These are phyloP conservation scores for Halichoeres trimaculatus DNA, from an alignment of 2,113 vertebrate species.

Conservation along the genomic window DNA sequence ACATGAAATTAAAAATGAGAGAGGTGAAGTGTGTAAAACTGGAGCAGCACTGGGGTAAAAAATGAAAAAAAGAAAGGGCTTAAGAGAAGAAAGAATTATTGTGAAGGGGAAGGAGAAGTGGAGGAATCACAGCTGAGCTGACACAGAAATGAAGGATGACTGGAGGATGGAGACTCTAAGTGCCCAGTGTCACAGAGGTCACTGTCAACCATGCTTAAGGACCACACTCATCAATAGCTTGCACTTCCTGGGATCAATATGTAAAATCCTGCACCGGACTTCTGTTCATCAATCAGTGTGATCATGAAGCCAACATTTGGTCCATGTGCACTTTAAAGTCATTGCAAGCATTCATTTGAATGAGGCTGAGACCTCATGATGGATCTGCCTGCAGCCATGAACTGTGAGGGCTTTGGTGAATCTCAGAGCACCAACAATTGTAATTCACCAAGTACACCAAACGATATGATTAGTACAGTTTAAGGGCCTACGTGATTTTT, in stretches of 20 bases:
- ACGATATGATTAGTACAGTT: too few species aligned
- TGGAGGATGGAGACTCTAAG: neutral
- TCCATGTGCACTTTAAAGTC: neutral
- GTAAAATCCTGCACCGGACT: conserved; percentile 17
- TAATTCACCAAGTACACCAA: too few species aligned
- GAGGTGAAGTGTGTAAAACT: neutral
- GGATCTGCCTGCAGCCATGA: too few species aligned
- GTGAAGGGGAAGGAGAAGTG: neutral
- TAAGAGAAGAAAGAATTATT: neutral
- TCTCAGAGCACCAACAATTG: too few species aligned
- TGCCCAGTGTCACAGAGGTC: conserved; percentile 17
- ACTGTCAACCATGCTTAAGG: conserved; percentile 20
- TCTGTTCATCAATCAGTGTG: conserved; percentile 32
- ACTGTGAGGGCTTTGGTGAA: too few species aligned
- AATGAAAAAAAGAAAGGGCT: neutral
- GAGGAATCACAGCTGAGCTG: conserved; percentile 3
- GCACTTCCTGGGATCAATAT: conserved; percentile 48
- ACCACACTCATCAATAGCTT: conserved; percentile 26
- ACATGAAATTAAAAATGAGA: conserved; percentile 26
- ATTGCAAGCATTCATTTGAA: neutral
- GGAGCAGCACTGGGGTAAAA: too few species aligned
- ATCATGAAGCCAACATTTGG: neutral
- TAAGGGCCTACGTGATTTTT: too few species aligned
- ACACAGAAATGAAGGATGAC: conserved; percentile 20
- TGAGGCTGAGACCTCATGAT: too few species aligned